Base-by-base conservation (phyloP, 2,888 invertebrate species). In the Leucophora obtusa region DNA sequence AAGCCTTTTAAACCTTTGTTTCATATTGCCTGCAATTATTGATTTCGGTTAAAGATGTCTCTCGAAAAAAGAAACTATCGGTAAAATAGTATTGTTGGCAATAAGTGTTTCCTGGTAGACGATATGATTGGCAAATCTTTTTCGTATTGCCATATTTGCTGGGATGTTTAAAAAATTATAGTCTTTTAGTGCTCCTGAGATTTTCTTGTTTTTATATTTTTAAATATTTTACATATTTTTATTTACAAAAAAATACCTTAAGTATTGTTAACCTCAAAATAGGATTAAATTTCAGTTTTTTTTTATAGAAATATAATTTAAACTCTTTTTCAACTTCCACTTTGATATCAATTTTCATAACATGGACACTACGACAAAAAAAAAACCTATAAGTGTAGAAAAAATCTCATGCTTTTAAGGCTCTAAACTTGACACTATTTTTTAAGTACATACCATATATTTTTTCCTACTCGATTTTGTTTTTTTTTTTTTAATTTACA, bases 351-450 rank as follows among this genome's bases (percentile, higher is more conserved):
- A 56, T 58, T 81, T 81, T 77, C 81, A 77, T 77, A 81, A 81
- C 17, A 70, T 76, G 76, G 18, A 59, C 24, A 65, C 56, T 33
- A 54, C 33, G 35, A 28, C 11, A 62, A 54, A 66, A 47, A 11
- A 35, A 38, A n/a, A 50, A 24, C 43, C 1, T 24, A 14, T 14
- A 24, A 50, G 11, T 58, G 8, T 65, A 53, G 11, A 71, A 75
- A 70, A 54, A 77, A 74, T 70, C 81, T 70, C 65, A 70, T 77
- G 43, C 21, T 70, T 77, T 81, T 73, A 69, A 77, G 77, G 77
- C 73, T 81, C 81, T 81, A 81, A 81, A 77, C 73, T 81, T 81
- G 81, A 81, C 81, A 81, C 81, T 69, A 68, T 71, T 66, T 58
- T 68, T 73, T 63, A 51, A 68, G 56, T 68, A 33, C 43, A 63